Conservation (phyloP, 2,888 invertebrate genomes). For the Dugesia japonica region DNA sequence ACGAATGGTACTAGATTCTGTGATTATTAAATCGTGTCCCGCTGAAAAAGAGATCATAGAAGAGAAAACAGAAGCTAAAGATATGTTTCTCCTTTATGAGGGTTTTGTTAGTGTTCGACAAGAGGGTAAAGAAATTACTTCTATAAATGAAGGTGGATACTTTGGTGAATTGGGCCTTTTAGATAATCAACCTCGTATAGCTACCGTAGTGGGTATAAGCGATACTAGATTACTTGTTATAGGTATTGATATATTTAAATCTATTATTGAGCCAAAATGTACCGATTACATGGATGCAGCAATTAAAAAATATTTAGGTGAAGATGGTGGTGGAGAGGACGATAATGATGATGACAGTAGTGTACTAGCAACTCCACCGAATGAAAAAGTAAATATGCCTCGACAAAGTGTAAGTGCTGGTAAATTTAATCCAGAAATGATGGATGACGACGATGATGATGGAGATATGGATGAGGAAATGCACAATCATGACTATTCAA, state of each 20-base stretch:
- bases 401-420: slow-evolving; percentile 12
- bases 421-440: background rate
- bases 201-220: background rate
- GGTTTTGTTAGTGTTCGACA: background rate
- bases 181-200: background rate
- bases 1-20: background rate
- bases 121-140: background rate
- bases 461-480: slow-evolving; percentile 3
- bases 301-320: background rate
- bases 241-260: background rate
- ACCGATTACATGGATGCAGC: background rate
- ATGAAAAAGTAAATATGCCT: background rate
- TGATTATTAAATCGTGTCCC: background rate
- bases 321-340: background rate
- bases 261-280: background rate
- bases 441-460: background rate
- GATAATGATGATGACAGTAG: background rate
- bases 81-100: background rate
- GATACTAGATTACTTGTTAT: background rate
- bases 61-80: background rate
- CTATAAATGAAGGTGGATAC: background rate
- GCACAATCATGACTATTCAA: background rate
- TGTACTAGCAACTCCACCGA: background rate
- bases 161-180: background rate
- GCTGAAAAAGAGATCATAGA: background rate